Evolutionary conservation across 2,888 invertebrate species (phyloP).

Genomic region (Ophion ellenae): DNA sequence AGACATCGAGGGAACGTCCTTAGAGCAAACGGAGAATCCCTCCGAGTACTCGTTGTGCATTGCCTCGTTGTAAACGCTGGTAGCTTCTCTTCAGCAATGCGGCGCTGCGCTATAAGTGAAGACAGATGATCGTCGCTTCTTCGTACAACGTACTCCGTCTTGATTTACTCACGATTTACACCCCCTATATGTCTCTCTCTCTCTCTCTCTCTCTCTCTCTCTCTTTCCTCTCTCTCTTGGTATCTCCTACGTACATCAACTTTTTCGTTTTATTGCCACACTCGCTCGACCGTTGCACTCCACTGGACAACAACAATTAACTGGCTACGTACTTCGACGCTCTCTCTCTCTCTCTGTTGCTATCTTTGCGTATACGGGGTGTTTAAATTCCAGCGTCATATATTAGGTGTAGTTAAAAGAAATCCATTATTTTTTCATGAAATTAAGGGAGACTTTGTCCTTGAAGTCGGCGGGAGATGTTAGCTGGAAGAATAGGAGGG

Average conservation of each 20-base stretch:
- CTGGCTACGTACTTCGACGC: slow-evolving; percentile 14
- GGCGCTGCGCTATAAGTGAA: slow-evolving; percentile 66
- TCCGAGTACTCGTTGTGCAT: slow-evolving; percentile 12
- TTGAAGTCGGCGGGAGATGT: too few species aligned
- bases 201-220: slow-evolving; percentile 33
- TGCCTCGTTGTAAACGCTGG: slow-evolving; percentile 35
- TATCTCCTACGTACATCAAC: slow-evolving; percentile 14
- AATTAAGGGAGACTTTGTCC: too few species aligned
- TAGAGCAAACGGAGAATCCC: slow-evolving; percentile 31
- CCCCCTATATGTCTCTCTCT: slow-evolving; percentile 31
- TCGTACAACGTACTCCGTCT: slow-evolving; percentile 53
- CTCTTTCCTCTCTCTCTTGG: slow-evolving; percentile 48
- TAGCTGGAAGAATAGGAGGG: too few species aligned
- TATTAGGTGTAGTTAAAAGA: neutral
- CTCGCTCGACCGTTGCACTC: slow-evolving; percentile 48
- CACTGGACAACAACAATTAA: slow-evolving; percentile 60
- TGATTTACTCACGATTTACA: slow-evolving; percentile 63
- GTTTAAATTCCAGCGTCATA: neutral
- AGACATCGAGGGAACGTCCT: slow-evolving; percentile 30
- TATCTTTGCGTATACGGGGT: neutral
- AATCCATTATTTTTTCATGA: too few species aligned
- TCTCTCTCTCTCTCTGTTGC: neutral
- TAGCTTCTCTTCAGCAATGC: slow-evolving; percentile 35
- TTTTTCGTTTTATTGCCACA: slow-evolving; percentile 40
- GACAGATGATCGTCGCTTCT: slow-evolving; percentile 75